phyloP scores from a whole-genome alignment of 1,140 invertebrate species.

The Hypothenemus hampei region DNA sequence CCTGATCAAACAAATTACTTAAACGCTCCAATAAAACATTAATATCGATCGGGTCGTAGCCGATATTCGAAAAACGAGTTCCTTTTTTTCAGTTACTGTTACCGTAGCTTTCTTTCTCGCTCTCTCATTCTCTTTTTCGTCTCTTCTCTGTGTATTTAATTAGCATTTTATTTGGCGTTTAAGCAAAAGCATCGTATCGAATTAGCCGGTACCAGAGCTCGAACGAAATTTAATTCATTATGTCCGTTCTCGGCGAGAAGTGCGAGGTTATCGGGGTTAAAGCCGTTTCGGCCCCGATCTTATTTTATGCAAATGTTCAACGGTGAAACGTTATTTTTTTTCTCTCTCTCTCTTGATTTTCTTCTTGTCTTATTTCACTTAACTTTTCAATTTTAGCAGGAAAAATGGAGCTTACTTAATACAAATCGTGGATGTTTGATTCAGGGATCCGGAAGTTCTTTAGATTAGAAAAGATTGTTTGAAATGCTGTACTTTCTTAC shows the following conservation, averaged over 20 bases:
- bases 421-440: no score
- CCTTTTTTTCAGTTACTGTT: no score
- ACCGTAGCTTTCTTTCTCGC: no score
- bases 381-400: no score
- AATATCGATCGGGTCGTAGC: constrained; percentile 12
- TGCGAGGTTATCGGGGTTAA: constrained; percentile 29
- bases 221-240: constrained; percentile 28
- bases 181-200: constrained; percentile 29
- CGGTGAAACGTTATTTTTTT: no score
- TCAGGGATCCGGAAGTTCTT: no score
- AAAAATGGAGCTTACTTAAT: no score
- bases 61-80: constrained; percentile 24
- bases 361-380: no score
- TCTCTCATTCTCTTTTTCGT: no score
- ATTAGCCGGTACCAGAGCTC: constrained; percentile 20
- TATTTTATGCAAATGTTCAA: constrained; percentile 27
- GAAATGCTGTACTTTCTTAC: no score
- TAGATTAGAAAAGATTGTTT: no score
- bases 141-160: constrained; percentile 28
- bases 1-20: constrained; percentile 6
- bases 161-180: constrained; percentile 31
- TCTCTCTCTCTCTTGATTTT: no score
- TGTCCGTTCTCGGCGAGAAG: constrained; percentile 27
- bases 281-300: constrained; percentile 21
- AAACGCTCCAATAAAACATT: constrained; percentile 12